Base-by-base conservation (phyloP, 2,113 vertebrate genomes). In the Cheilinus undulatus region DNA sequence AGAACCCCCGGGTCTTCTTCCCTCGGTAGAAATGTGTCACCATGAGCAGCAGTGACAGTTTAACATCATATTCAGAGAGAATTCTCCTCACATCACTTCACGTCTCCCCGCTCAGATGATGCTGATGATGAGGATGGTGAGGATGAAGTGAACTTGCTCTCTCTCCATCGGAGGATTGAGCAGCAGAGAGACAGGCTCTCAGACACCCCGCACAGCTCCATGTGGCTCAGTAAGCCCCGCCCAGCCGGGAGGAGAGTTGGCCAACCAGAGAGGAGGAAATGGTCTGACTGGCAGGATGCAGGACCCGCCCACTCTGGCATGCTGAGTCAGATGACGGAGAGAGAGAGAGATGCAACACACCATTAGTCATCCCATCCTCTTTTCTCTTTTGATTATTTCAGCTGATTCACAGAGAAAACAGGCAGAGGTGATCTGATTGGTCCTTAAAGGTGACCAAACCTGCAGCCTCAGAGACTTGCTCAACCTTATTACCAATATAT, bases 141-240 rank as follows among this genome's bases (percentile, higher is more conserved):
- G 22, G 58, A 49, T 66, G 27, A 53, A 26, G 7, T 23, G 58
- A 58, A 71, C 70, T 45, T 52, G 42, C 58, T 54, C 62, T 71
- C 62, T 60, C 66, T 78, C 69, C 73, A 51, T 30, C 72, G 63
- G 78, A 85, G 86, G 70, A 80, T 22, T 51, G 53, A 71, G 48
- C 61, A 71, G 48, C 61, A 60, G 62, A 89, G 85, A 90, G 83
- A 82, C 61, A 48, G 68, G n/a, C 59, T 7, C 46, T 1, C 19
- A 56, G 58, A 51, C 64, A 45, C 82, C 70, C 76, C 76, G 42
- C 38, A n/a, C 38, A n/a, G 32, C 76, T 86, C 91, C 90, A 90
- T 88, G 92, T 91, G 91, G 86, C 71, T 62, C 73, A 19, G 23
- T 15, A 11, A 53, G 85, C 56, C 2, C 80, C 90, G 80, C 91